A percentile compares a stretch with the other conserved stretches of the same genome.
Evolutionary conservation across 2,113 vertebrate genomes (phyloP).

Genomic region (Diphyllodes magnificus): DNA sequence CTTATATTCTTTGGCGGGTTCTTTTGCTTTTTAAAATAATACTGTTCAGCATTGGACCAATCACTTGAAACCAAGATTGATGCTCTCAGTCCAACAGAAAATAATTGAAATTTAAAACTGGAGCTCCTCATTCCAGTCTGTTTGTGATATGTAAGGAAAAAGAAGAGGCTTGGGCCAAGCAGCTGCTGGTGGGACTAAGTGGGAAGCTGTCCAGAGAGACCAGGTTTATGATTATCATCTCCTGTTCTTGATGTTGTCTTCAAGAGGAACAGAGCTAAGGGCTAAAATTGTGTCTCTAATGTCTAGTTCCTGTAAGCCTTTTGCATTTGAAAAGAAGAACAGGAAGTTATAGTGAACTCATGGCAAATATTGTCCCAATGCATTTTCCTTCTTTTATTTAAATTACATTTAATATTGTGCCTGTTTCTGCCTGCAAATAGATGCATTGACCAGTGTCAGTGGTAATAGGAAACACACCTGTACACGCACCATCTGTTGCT

Average conservation of each 20-base stretch:
- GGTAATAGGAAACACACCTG: background rate
- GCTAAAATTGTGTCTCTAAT: background rate
- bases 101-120: background rate
- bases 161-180: slow-evolving; percentile 24
- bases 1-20: background rate
- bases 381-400: background rate
- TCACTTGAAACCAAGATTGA: background rate
- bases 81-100: slow-evolving; percentile 9
- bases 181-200: slow-evolving; percentile 41
- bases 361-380: background rate
- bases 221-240: slow-evolving; percentile 33
- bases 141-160: background rate
- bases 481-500: background rate
- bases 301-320: background rate
- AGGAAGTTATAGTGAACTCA: background rate
- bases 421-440: background rate
- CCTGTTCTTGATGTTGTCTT: slow-evolving; percentile 11
- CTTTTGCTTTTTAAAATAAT: slow-evolving; percentile 14
- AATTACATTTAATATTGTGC: background rate
- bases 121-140: background rate
- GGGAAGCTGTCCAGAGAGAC: slow-evolving; percentile 21
- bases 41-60: background rate
- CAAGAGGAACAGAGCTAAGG: background rate
- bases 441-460: background rate
- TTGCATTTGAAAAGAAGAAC: background rate